These are phyloP conservation scores for Drosophila santomea DNA, from an alignment of 1,140 invertebrate species.

Conservation along the genomic window DNA sequence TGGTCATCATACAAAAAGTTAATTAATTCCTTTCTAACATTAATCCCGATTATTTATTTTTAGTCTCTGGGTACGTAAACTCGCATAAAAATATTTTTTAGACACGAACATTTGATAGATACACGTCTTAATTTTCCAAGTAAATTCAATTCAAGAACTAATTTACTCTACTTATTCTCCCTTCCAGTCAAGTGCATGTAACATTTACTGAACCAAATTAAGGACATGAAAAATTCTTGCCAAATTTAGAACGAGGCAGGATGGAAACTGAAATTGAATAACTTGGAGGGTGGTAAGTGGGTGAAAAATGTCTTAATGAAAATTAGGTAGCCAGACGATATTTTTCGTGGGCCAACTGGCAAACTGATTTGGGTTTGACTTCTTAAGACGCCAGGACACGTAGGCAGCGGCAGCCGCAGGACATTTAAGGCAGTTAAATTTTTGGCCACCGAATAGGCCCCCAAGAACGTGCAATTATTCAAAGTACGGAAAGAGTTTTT, in stretches of 20 bases:
- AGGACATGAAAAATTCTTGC: constrained; percentile 33
- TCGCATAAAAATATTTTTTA: too few relatives aligned
- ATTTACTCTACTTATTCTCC: background rate
- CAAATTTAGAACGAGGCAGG: constrained; percentile 20
- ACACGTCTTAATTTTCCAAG: background rate
- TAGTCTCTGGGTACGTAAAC: too few relatives aligned
- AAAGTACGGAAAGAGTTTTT: constrained; percentile 66
- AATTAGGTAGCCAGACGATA: constrained; percentile 46
- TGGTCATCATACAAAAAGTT: too few relatives aligned
- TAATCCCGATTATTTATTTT: too few relatives aligned
- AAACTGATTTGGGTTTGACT: constrained; percentile 41
- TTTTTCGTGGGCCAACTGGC: constrained; percentile 26
- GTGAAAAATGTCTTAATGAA: constrained; percentile 55
- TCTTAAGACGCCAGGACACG: constrained; percentile 44
- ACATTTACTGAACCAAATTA: constrained; percentile 43
- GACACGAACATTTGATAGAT: background rate
- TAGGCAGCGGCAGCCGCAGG: constrained; percentile 40
- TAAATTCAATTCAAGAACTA: background rate
- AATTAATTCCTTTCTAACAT: too few relatives aligned
- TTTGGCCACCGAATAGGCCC: constrained; percentile 28
- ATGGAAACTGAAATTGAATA: constrained; percentile 49
- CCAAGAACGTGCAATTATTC: constrained; percentile 73
- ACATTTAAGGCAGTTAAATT: constrained; percentile 40
- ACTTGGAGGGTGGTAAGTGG: constrained; percentile 37
- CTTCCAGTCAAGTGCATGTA: constrained; percentile 5